These are phyloP conservation scores for Poecilia latipinna DNA, from an alignment of 2,113 vertebrate genomes.

Conservation along the genomic window DNA sequence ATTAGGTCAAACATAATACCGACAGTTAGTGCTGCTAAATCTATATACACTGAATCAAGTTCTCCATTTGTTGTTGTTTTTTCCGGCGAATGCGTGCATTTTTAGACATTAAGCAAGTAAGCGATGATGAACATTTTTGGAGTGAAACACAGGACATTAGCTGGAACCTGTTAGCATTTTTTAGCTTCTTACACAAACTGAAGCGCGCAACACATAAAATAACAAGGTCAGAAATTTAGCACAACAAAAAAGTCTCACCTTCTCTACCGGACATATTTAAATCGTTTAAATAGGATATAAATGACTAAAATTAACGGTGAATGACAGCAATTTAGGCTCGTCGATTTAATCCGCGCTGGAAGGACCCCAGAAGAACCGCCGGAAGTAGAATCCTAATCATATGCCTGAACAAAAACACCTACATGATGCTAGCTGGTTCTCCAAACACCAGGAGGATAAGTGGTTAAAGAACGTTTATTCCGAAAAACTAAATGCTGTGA, in stretches of 20 bases:
- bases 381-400: conserved; percentile 49
- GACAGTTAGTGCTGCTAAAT: neutral
- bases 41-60: neutral
- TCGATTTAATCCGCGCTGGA: conserved; percentile 36
- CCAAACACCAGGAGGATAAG: conserved; percentile 17
- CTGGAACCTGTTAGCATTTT: conserved; percentile 2
- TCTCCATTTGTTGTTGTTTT: accelerated
- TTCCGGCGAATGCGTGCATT: accelerated
- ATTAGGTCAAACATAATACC: neutral
- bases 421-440: neutral
- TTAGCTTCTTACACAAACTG: neutral
- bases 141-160: too few species aligned
- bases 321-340: neutral
- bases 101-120: neutral
- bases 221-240: neutral
- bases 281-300: neutral
- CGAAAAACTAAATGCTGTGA: neutral
- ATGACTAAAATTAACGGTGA: neutral
- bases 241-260: conserved; percentile 56
- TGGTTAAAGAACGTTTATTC: neutral
- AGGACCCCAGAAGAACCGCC: conserved; percentile 63
- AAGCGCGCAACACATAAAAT: neutral
- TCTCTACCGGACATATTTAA: conserved; percentile 83
- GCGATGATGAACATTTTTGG: neutral
- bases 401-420: conserved; percentile 52